Conservation (phyloP, 2,113 vertebrate species). For the Colaptes auratus region DNA sequence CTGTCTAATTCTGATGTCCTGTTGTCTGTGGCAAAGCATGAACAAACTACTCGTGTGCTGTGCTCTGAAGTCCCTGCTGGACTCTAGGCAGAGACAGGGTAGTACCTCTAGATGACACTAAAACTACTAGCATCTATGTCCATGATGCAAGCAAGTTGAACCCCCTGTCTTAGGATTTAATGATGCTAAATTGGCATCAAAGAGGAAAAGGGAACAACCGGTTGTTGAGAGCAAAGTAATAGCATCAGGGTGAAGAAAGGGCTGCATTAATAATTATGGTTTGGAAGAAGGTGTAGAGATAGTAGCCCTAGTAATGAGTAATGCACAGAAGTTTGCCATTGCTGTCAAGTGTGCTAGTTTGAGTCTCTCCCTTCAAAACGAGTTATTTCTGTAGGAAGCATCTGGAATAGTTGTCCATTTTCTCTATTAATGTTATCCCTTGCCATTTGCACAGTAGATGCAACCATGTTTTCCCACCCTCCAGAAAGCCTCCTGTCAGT, state of each 20-base stretch:
- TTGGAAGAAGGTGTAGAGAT: background rate
- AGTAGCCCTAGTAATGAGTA: background rate
- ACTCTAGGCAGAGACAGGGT: background rate
- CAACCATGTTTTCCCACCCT: background rate
- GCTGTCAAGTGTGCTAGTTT: background rate
- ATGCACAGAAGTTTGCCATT: background rate
- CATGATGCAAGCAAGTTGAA: background rate
- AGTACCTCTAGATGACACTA: background rate
- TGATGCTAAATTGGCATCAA: background rate
- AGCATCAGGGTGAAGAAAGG: background rate
- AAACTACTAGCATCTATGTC: background rate
- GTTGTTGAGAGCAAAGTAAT: background rate
- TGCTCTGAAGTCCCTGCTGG: background rate
- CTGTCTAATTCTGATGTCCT: fast-evolving
- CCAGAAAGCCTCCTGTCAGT: too few relatives aligned
- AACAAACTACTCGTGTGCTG: fast-evolving
- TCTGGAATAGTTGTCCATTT: background rate
- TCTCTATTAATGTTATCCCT: background rate
- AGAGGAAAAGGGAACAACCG: background rate
- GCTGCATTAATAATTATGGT: background rate
- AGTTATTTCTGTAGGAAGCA: background rate
- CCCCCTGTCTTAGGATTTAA: background rate
- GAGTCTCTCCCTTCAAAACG: background rate
- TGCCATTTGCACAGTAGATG: background rate
- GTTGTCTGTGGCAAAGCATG: background rate